A percentile compares a stretch with the other conserved stretches of the same genome.
These are phyloP conservation scores for Graptemys geographica DNA, from an alignment of 2,797 vertebrate genomes.

Conservation along the genomic window DNA sequence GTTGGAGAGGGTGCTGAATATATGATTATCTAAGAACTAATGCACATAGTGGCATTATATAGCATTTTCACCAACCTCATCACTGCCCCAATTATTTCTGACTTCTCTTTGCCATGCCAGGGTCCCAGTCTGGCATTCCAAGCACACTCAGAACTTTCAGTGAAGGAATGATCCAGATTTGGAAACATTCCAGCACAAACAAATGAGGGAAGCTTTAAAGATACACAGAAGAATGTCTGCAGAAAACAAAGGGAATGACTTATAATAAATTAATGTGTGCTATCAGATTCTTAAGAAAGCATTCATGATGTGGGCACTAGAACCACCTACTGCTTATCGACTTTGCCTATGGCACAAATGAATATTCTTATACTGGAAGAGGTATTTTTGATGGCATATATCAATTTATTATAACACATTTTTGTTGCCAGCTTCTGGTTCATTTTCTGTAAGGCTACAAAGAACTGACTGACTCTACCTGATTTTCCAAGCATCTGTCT, in stretches of 20 bases:
- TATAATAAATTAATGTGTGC: not conserved
- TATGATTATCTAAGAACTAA: not conserved
- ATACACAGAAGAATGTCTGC: not conserved
- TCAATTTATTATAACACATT: not conserved
- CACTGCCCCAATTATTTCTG: not conserved
- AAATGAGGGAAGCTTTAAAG: not conserved
- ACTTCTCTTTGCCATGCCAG: not conserved
- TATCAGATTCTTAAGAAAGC: not conserved
- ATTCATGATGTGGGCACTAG: not conserved
- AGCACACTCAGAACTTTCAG: not conserved
- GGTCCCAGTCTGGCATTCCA: not conserved
- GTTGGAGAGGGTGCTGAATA: not conserved
- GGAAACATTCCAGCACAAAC: constrained; percentile 7
- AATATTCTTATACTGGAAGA: not conserved
- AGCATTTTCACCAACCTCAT: not conserved
- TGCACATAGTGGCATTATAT: rapidly evolving
- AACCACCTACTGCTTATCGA: not conserved
- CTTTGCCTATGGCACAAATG: not conserved
- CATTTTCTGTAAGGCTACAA: not conserved
- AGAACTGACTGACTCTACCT: not conserved
- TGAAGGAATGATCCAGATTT: not conserved
- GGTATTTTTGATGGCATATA: not conserved
- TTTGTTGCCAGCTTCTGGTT: not conserved
- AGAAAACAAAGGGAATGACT: not conserved
- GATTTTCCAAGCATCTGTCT: not conserved